Percentiles rank a stretch among this genome's conserved stretches.
Conservation (phyloP, 2,113 vertebrate genomes). For the Strix uralensis region DNA sequence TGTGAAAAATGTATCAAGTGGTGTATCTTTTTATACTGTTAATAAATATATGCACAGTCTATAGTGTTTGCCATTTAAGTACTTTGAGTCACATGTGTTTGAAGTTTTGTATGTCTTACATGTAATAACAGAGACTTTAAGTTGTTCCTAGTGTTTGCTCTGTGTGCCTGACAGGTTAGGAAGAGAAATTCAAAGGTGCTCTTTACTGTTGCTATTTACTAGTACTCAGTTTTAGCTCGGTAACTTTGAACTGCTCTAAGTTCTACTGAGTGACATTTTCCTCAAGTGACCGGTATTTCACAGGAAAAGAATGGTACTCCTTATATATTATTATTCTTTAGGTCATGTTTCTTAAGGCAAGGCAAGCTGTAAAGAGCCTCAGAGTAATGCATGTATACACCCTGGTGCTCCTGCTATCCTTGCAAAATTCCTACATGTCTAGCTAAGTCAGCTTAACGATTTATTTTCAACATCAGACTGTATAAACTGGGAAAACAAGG, state of each 20-base stretch:
- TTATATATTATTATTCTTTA: neutral
- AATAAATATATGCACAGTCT: neutral
- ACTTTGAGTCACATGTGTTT: neutral
- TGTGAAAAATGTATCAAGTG: neutral
- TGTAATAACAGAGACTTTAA: neutral
- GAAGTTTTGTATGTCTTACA: neutral
- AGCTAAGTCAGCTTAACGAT: neutral
- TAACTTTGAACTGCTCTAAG: neutral
- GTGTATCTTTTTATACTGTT: neutral
- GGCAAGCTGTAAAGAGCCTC: neutral
- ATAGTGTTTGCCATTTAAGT: neutral
- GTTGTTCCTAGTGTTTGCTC: neutral
- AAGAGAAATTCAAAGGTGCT: neutral
- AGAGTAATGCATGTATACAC: neutral
- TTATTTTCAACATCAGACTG: neutral
- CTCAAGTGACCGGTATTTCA: neutral
- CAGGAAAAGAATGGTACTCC: neutral
- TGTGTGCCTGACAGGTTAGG: neutral
- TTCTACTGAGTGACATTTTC: neutral
- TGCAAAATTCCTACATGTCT: neutral
- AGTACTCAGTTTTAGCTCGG: neutral
- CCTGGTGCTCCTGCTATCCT: neutral
- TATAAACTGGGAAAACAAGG: neutral
- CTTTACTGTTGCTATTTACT: neutral
- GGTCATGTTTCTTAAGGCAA: neutral